These are phyloP conservation scores for Dioctria linearis DNA, from an alignment of 2,888 invertebrate genomes.

Conservation along the genomic window DNA sequence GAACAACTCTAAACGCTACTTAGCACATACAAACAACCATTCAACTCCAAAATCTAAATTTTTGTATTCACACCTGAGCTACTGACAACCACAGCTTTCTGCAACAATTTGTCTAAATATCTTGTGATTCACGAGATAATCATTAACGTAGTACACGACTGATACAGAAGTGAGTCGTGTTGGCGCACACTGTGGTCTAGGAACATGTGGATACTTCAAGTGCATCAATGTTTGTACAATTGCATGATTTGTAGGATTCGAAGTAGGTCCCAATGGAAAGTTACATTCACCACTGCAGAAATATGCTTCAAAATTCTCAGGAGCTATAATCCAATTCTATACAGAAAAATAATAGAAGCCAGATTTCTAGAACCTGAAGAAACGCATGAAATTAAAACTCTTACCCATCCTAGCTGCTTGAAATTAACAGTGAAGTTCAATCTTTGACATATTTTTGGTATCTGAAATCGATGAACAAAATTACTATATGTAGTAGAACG, in stretches of 20 bases:
- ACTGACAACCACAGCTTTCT: slow-evolving; percentile 94
- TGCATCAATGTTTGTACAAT: slow-evolving; percentile 94
- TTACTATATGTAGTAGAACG: background rate
- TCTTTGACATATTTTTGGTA: slow-evolving; percentile 83
- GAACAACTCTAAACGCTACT: no score
- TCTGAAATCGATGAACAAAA: slow-evolving; percentile 48
- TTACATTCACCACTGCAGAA: slow-evolving; percentile 95
- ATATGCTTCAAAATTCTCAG: slow-evolving; percentile 93
- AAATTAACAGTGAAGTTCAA: slow-evolving; percentile 93
- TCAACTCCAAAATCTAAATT: no score
- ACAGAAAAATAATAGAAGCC: slow-evolving; percentile 58
- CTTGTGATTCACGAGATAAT: slow-evolving; percentile 90
- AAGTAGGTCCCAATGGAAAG: slow-evolving; percentile 91
- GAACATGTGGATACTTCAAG: slow-evolving; percentile 84
- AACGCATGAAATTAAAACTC: slow-evolving; percentile 25
- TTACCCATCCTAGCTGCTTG: slow-evolving; percentile 86
- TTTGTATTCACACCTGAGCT: background rate
- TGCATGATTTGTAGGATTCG: slow-evolving; percentile 97
- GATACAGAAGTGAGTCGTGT: slow-evolving; percentile 89
- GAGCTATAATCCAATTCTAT: slow-evolving; percentile 95
- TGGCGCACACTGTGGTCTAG: slow-evolving; percentile 94
- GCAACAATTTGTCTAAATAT: slow-evolving; percentile 98
- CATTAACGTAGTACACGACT: slow-evolving; percentile 90
- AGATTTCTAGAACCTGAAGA: slow-evolving; percentile 10
- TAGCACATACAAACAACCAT: no score